Evolutionary conservation across 2,113 vertebrate species (phyloP), one percentile per base, ranked within the genome.

Genomic region (Colossoma macropomum): DNA sequence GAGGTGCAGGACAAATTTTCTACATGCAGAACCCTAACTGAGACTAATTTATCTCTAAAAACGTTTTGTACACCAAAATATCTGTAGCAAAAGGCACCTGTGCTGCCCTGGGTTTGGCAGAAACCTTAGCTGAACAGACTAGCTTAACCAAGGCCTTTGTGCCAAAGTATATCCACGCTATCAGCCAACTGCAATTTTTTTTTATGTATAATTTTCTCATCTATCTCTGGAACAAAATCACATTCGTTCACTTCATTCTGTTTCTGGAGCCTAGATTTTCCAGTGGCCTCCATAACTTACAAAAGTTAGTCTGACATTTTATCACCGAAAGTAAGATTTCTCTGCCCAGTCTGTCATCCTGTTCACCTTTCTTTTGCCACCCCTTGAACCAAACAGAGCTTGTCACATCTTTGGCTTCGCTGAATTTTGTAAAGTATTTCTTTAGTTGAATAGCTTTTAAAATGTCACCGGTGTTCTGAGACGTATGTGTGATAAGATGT

Each of bases 371-470:
- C 25, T 19, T 81, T 45, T 28, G 54, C 17, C 17, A 2, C 15
- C 27, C 54, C 74, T 32, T 48, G 60, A 70, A 82, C 16, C 19
- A 25, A 82, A 77, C 28, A 6, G 63, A 48, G 65, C 34, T 27
- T 77, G 70, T 65, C 70, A 34, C 4, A 15, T 77, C 63, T 69
- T 60, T 77, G 56, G 73, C 73, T 56, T 30, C 19, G 73, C 63
- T 9, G 25, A 34, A 60, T 77, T 75, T 63, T 56, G 25, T 69
- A 59, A 48, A 27, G 27, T 48, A 52, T 66, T 19, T 34, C 75
- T 62, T 71, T 32, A 15, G 59, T 45, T 72, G 45, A 27, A 63
- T 59, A 45, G 69, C 63, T 84, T 84, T 75, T 16, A 62, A 81
- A 68, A 69, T 12, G 21, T 79, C 59, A 41, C 65, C 27, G 41